Percentiles rank a stretch among this genome's conserved stretches.
These are phyloP conservation scores for Avahi laniger DNA, from an alignment of 2,797 vertebrate genomes.

Conservation along the genomic window DNA sequence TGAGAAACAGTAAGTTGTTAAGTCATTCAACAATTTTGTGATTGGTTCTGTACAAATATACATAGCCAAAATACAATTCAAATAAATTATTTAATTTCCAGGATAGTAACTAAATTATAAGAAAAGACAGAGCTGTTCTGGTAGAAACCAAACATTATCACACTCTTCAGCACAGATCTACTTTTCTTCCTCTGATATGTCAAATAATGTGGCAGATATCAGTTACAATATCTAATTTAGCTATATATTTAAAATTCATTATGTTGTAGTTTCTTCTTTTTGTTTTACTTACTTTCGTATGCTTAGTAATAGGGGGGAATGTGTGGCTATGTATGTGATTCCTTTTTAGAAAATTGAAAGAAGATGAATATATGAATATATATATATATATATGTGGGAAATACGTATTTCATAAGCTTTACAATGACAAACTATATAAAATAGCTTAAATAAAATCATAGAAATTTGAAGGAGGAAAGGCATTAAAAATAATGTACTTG, in stretches of 20 bases:
- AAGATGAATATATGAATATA: neutral
- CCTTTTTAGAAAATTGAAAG: neutral
- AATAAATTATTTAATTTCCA: neutral
- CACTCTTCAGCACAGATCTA: neutral
- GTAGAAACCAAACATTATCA: neutral
- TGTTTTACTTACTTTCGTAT: neutral
- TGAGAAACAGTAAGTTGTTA: neutral
- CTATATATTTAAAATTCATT: too few species aligned
- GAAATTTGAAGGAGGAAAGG: neutral
- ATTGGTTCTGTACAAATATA: neutral
- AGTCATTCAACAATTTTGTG: neutral
- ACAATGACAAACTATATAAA: neutral
- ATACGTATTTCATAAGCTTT: neutral
- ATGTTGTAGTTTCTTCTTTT: neutral
- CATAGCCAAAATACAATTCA: neutral
- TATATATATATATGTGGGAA: too few species aligned
- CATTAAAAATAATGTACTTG: neutral
- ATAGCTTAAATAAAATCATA: neutral
- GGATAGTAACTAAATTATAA: neutral
- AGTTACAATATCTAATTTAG: neutral
- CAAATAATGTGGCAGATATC: neutral
- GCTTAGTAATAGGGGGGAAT: neutral
- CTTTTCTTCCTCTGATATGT: neutral
- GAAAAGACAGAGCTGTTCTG: neutral
- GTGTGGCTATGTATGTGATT: neutral